These are phyloP conservation scores for Psittacula cyanocephala DNA, from an alignment of 2,113 vertebrate genomes.

Conservation along the genomic window DNA sequence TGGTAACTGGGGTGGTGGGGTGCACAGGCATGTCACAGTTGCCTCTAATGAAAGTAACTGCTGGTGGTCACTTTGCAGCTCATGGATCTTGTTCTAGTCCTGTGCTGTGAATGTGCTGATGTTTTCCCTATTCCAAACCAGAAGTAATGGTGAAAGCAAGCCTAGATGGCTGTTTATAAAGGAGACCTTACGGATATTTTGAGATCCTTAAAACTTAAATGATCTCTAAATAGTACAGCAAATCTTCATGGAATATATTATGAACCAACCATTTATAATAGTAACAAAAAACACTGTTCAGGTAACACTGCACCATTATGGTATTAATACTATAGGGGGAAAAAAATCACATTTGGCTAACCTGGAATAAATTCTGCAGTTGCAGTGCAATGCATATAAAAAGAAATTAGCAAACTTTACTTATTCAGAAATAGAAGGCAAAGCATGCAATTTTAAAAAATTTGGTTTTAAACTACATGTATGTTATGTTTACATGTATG, in stretches of 20 bases:
- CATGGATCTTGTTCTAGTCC: neutral
- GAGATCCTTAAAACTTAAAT: neutral
- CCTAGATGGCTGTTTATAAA: neutral
- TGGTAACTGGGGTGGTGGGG: rapidly evolving
- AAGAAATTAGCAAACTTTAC: neutral
- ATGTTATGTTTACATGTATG: neutral
- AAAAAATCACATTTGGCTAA: neutral
- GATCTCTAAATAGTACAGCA: neutral
- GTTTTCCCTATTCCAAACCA: rapidly evolving
- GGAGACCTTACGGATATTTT: neutral
- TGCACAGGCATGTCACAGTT: neutral
- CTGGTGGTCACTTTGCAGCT: neutral
- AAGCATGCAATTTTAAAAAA: neutral
- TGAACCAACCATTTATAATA: neutral
- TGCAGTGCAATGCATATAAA: neutral
- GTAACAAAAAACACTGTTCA: neutral
- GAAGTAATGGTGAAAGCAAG: neutral
- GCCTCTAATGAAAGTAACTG: neutral
- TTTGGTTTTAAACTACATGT: neutral
- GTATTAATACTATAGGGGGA: neutral
- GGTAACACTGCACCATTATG: neutral
- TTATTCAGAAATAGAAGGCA: neutral
- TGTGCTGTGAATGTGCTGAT: neutral
- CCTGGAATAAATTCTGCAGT: neutral
- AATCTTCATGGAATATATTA: neutral